These are phyloP conservation scores for Amphiprion ocellaris DNA, from an alignment of 2,113 vertebrate species.

Conservation along the genomic window DNA sequence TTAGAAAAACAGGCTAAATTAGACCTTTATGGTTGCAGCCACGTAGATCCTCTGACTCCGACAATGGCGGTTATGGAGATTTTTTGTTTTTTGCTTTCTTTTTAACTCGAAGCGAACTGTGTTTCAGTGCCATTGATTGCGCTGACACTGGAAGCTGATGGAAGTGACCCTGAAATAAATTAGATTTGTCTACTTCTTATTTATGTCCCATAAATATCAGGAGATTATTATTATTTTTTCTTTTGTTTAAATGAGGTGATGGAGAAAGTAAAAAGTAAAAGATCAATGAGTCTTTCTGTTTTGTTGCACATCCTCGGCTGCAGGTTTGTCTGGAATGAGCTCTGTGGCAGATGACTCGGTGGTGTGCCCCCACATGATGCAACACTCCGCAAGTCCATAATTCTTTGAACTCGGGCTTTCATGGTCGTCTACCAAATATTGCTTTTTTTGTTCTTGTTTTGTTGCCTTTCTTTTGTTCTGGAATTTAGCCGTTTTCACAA, in stretches of 20 bases:
- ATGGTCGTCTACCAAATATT: slow-evolving; percentile 80
- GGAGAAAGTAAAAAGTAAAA: slow-evolving; percentile 22
- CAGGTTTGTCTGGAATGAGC: slow-evolving; percentile 71
- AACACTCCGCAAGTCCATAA: slow-evolving; percentile 81
- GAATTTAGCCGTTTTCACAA: slow-evolving; percentile 55
- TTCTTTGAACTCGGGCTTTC: slow-evolving; percentile 84
- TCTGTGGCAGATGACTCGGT: slow-evolving; percentile 72
- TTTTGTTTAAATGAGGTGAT: slow-evolving; percentile 63
- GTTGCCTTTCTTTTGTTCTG: slow-evolving; percentile 54
- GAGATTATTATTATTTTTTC: slow-evolving; percentile 1
- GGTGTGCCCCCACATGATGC: slow-evolving; percentile 83
- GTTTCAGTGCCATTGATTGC: slow-evolving; percentile 56
- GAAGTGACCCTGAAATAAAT: slow-evolving; percentile 73
- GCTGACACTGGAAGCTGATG: slow-evolving; percentile 60
- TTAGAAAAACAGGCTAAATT: slow-evolving; percentile 83
- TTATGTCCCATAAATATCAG: slow-evolving; percentile 61
- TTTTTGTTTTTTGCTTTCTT: slow-evolving; percentile 37
- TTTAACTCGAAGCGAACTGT: slow-evolving; percentile 25
- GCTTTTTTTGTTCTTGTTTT: slow-evolving; percentile 73
- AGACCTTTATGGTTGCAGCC: slow-evolving; percentile 78
- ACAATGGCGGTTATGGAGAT: slow-evolving; percentile 51
- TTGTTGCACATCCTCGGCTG: slow-evolving; percentile 48
- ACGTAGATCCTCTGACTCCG: slow-evolving; percentile 52
- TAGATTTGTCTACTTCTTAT: slow-evolving; percentile 66
- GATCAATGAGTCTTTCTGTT: slow-evolving; percentile 64